Evolutionary conservation across 2,797 vertebrate species (phyloP), one percentile per base, ranked within the genome.

Genomic region (Danio choprae): DNA sequence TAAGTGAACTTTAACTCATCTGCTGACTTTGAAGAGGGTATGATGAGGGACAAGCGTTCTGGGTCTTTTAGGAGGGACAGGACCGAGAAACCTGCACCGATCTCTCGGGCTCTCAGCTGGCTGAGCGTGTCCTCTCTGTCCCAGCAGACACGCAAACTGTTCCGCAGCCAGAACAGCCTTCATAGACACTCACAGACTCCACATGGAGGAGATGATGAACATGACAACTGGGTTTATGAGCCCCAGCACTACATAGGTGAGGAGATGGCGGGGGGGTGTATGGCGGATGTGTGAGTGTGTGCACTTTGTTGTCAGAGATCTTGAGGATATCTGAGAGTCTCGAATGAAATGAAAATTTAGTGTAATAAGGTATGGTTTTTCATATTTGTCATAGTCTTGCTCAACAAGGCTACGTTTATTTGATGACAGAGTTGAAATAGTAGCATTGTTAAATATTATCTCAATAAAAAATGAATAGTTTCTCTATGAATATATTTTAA

Each of bases 71-170:
- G 91, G 83, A 93, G 91, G 85, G 94, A 90, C 89, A 81, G 20
- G 86, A 96, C 93, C 89, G 90, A 95, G 83, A 92, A 89, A 78
- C 74, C 91, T 0, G 91, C 92, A 77, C 93, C 94, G 2, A 88
- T 98, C 83, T 94, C 96, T 1, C 95, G 95, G 20, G 95, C 97
- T 81, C 93, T 97, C 76, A 97, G 96, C 92, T 99, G 97, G 97
- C 94, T 99, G 87, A 96, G 92, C 85, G 94, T 97, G 89, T 96
- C 96, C 81, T 94, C 95, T 44, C 93, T 98, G 58, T 96, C 96
- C 80, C 95, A 91, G 84, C 95, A 95, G 89, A 96, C 95, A 88
- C 94, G 96, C 83, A 95, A 94, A 85, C 88, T 98, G 81, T 99
- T 98, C 84, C 95, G 95, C 87, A 98, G 97, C 84, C 96, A 97